phyloP scores from a whole-genome alignment of 2,797 vertebrate species.

The Microcaecilia unicolor region DNA sequence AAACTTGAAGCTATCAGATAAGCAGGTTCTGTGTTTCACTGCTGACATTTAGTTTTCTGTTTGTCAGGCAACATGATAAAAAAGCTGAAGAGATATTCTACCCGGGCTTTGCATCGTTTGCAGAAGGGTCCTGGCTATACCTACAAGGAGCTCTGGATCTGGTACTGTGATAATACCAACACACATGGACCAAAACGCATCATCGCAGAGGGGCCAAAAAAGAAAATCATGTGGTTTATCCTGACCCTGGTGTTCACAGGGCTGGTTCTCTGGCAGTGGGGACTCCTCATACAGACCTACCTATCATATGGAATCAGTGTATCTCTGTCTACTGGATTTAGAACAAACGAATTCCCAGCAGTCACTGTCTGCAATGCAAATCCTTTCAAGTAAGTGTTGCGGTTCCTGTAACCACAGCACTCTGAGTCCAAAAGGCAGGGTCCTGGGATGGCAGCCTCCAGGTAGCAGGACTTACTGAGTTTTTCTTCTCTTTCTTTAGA shows the following conservation, averaged over 20 bases:
- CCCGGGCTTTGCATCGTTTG: constrained; percentile 54
- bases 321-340: constrained; percentile 57
- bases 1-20: too few relatives aligned
- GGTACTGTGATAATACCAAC: constrained; percentile 72
- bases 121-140: constrained; percentile 69
- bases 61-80: too few relatives aligned
- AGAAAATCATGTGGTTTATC: constrained; percentile 62
- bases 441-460: too few relatives aligned
- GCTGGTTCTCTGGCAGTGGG: constrained; percentile 68
- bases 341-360: constrained; percentile 61
- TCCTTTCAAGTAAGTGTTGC: constrained; percentile 56
- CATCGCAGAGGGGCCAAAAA: constrained; percentile 65
- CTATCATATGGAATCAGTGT: constrained; percentile 59
- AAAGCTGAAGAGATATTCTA: constrained; percentile 47
- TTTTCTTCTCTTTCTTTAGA: too few relatives aligned
- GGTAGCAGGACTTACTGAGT: too few relatives aligned
- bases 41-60: too few relatives aligned
- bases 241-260: constrained; percentile 54
- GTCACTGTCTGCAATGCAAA: constrained; percentile 65
- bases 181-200: constrained; percentile 68
- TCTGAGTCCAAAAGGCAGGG: too few relatives aligned
- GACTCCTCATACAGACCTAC: constrained; percentile 56
- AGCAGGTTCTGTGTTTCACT: too few relatives aligned
- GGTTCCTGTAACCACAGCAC: too few relatives aligned
- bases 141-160: constrained; percentile 64